Evolutionary conservation across 2,888 invertebrate species (phyloP), one percentile per base, ranked within the genome.

Genomic region (Chaitophorus viminalis): DNA sequence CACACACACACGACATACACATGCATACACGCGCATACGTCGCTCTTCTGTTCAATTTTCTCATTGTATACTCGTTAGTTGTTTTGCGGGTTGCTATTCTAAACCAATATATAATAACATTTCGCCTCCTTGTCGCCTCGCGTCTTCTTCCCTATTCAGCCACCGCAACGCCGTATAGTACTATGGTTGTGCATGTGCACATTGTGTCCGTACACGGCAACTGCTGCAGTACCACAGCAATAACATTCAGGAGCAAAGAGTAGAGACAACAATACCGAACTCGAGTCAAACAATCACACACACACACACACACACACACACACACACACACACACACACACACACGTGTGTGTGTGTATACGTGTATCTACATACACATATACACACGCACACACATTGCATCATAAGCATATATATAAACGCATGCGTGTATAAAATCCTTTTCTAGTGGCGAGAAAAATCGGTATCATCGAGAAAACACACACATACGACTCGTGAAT

Each of bases 11-110:
- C 31, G 4, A 3, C 78, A 29, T 52, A 25, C 36, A 39, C 36
- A 39, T 6, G 6, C 78, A 25, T 60, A 25, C 31, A 8, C 60
- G 25, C 60, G 60, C 60, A 9, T 60, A 46, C 60, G 60, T 21
- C 60, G 36, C 29, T 78, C 77, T n/a, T 29, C 39, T 79, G 76
- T 84, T 87, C 79, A 74, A 87, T 74, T 87, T 87, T 87, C 86
- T 87, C 72, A 81, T 87, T 86, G 85, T 86, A 86, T 52, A 36
- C 54, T 86, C 77, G 85, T 86, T 86, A 86, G 85, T 86, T 78
- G 85, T 86, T 86, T 86, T 65, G 85, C 78, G 77, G 70, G 77
- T 68, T 21, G 78, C 77, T 78, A 70, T 68, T 86, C 77, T 78
- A 70, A 78, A 54, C 78, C 85, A 21, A 87, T 87, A 54, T 68